Evolutionary conservation across 2,797 vertebrate species (phyloP).

Genomic region (Liparis tanakae): DNA sequence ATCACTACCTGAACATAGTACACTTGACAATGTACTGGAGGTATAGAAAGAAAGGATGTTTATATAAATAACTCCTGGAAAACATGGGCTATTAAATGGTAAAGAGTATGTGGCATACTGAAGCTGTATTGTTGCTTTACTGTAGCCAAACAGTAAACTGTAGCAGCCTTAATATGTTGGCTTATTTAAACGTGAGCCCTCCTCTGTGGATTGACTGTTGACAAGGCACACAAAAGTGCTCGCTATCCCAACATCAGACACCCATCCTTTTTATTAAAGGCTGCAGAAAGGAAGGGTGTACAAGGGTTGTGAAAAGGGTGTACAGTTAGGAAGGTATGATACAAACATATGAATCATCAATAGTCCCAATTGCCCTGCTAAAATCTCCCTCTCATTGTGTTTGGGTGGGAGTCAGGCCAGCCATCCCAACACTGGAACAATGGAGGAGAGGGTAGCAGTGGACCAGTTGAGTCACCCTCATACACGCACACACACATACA

Average conservation of each 20-base stretch:
- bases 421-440: constrained; percentile 79
- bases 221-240: constrained; percentile 51
- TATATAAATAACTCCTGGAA: neutral
- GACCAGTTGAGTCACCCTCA: constrained; percentile 71
- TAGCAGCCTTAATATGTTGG: neutral
- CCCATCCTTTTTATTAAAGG: constrained; percentile 61
- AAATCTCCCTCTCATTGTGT: constrained; percentile 76
- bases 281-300: constrained; percentile 61
- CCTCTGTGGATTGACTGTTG: constrained; percentile 39
- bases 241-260: constrained; percentile 43
- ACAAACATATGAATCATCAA: constrained; percentile 80
- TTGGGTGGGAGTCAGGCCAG: constrained; percentile 67
- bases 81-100: neutral
- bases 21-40: neutral
- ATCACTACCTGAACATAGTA: neutral
- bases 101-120: neutral
- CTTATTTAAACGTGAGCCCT: constrained; percentile 11
- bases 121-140: neutral
- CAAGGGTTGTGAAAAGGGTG: constrained; percentile 50
- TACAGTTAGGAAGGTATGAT: constrained; percentile 66
- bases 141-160: constrained; percentile 5
- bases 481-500: constrained; percentile 10
- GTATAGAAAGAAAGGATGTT: neutral
- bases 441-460: constrained; percentile 71
- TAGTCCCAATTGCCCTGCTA: constrained; percentile 67